Base-by-base conservation (phyloP, 2,888 invertebrate species). In the Ornithoptera alexandrae region DNA sequence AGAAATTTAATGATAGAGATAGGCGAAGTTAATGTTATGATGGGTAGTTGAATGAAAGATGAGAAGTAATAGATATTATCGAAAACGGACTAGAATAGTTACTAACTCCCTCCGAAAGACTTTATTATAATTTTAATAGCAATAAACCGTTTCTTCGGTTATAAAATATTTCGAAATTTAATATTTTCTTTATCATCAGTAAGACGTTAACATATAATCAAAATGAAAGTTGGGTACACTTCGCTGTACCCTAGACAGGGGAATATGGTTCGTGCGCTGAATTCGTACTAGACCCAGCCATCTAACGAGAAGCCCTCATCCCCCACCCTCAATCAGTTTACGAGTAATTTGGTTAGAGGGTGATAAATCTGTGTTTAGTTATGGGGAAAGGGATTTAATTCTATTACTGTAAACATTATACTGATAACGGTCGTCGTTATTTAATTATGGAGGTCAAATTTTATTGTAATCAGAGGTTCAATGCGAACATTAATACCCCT, bases 351-450 rank as follows among this genome's bases (percentile, higher is more conserved):
- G 79, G 80, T 90, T 88, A 89, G 86, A 70, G 89, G 89, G 86
- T 83, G 81, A 91, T 92, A 92, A 92, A 92, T 92, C 92, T 87
- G 82, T 82, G 88, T 88, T 89, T 87, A 83, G 81, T 79, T 78
- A 78, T 78, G 80, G 85, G 84, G 82, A 79, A 79, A 74, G 81
- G 75, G 82, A 79, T 79, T 83, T 85, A 85, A 91, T 86, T 86
- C 79, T 80, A 88, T 91, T 89, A 88, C 77, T 75, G 76, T 22
- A 78, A 82, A 84, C 82, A 78, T 78, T 77, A 81, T 79, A 79
- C 74, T 80, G 79, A 85, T 87, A 88, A 89, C 81, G 79, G 74
- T 74, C 75, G 74, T 75, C 78, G 81, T 85, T 83, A 86, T 83
- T 77, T 76, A 81, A 89, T 89, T 89, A 89, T 75, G 74, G 81